Base-by-base conservation (phyloP, 2,888 invertebrate genomes). In the Tetanocera ferruginea region DNA sequence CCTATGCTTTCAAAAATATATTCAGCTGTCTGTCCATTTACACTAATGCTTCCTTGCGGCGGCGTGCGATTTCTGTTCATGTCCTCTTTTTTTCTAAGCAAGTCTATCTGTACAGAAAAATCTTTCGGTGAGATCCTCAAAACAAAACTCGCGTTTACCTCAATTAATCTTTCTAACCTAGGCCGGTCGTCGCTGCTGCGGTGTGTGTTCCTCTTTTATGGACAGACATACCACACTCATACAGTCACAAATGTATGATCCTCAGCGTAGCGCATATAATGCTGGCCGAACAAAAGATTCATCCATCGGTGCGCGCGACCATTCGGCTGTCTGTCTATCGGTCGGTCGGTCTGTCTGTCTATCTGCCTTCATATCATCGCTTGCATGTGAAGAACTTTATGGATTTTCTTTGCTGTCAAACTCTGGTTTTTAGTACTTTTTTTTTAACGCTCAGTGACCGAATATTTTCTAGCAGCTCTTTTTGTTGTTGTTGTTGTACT, bases 91-190 rank as follows among this genome's bases (percentile, higher is more conserved):
- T 62, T 62, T 31, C 23, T n/a, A 23, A 43, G 69, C 31, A 19
- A 17, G 9, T 28, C 62, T 23, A 17, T 31, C 28, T 31, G 17
- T 34, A 17, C 64, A 28, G 14, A 31, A 31, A 55, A n/a, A 19
- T 34, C 17, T 34, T n/a, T 34, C 31, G 34, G 34, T 17, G 17
- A 64, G 64, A 28, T 23, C 55, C 19, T 74, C 73, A 67, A 74
- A 66, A 80, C 80, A 80, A 81, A 83, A 83, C 82, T 83, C 80
- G 84, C 84, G 84, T 84, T 83, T 81, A 85, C 86, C 83, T 85
- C 86, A 86, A 86, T 86, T 86, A 86, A 86, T 86, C 86, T 86
- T 85, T 74, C 64, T 51, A 64, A 70, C 57, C 31, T 52, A 23
- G 19, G 17, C 55, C 3, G 9, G n/a, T 25, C 31, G n/a, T 25